These are phyloP conservation scores for Seira ritae DNA, from an alignment of 2,888 invertebrate species.

Conservation along the genomic window DNA sequence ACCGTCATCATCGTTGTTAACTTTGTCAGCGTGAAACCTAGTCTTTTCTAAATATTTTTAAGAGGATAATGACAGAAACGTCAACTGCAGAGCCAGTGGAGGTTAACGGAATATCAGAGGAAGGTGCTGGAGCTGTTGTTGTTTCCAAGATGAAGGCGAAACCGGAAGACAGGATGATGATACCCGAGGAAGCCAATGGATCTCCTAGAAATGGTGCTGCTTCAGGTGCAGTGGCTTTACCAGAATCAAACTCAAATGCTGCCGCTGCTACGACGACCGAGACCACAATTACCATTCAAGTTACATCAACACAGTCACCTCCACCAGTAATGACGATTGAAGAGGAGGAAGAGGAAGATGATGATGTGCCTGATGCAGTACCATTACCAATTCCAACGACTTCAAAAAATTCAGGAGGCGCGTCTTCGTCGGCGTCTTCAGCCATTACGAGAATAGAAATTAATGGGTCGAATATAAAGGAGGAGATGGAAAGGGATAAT, in stretches of 20 bases:
- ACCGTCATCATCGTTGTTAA: too few relatives aligned
- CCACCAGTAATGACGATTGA: not conserved
- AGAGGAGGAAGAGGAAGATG: too few relatives aligned
- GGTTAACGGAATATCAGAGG: not conserved
- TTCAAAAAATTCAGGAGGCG: not conserved
- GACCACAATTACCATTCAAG: slow-evolving; percentile 54
- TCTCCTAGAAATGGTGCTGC: slow-evolving; percentile 56
- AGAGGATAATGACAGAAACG: slow-evolving; percentile 6
- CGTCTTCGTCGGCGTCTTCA: not conserved
- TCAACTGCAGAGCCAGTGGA: slow-evolving; percentile 21
- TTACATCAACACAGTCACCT: slow-evolving; percentile 1
- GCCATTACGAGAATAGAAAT: slow-evolving; percentile 56
- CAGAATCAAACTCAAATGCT: too few relatives aligned
- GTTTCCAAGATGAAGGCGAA: not conserved
- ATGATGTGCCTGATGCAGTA: not conserved
- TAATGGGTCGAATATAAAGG: slow-evolving; percentile 51
- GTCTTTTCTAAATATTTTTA: slow-evolving; percentile 3
- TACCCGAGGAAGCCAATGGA: slow-evolving; percentile 1
- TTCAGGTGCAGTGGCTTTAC: not conserved
- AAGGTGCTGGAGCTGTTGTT: slow-evolving; percentile 12
- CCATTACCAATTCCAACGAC: slow-evolving; percentile 15
- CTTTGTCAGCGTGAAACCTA: too few relatives aligned
- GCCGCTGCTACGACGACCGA: slow-evolving; percentile 55
- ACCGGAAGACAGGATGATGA: slow-evolving; percentile 19
- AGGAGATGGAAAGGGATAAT: slow-evolving; percentile 38